Percentiles rank a stretch among this genome's conserved stretches.
Evolutionary conservation across 1,140 invertebrate species (phyloP).

Genomic region (Latrodectus geometricus): DNA sequence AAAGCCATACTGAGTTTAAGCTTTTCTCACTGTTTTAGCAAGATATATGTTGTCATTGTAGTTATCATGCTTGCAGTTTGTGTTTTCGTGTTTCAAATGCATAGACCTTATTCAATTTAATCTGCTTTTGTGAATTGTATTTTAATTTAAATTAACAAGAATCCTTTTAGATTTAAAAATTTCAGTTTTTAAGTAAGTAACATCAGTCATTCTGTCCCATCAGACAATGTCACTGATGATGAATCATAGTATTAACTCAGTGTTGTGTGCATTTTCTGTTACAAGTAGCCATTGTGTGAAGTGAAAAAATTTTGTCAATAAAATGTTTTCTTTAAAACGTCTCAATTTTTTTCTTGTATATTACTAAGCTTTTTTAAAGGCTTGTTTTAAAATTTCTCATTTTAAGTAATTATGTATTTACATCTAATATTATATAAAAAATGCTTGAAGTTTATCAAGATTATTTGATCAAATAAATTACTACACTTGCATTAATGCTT

Average conservation of each 20-base stretch:
- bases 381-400: too few species aligned
- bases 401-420: too few species aligned
- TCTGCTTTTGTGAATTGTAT: not conserved
- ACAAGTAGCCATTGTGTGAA: constrained; percentile 55
- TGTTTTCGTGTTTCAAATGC: not conserved
- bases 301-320: constrained; percentile 54
- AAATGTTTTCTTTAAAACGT: constrained; percentile 43
- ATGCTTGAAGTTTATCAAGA: too few species aligned
- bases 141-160: not conserved
- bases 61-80: constrained; percentile 49
- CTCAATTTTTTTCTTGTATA: not conserved
- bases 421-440: too few species aligned
- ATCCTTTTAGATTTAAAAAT: not conserved
- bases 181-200: not conserved
- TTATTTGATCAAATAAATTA: too few species aligned
- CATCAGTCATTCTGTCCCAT: constrained; percentile 17
- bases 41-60: constrained; percentile 44
- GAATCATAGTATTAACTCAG: constrained; percentile 50
- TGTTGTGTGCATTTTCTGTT: constrained; percentile 53
- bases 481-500: too few species aligned
- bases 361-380: too few species aligned
- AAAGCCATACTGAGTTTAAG: constrained; percentile 43
- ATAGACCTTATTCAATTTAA: not conserved
- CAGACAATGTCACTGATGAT: constrained; percentile 26
- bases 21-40: constrained; percentile 28